Conservation (phyloP, 2,888 invertebrate species). For the Orchesella flavescens region DNA sequence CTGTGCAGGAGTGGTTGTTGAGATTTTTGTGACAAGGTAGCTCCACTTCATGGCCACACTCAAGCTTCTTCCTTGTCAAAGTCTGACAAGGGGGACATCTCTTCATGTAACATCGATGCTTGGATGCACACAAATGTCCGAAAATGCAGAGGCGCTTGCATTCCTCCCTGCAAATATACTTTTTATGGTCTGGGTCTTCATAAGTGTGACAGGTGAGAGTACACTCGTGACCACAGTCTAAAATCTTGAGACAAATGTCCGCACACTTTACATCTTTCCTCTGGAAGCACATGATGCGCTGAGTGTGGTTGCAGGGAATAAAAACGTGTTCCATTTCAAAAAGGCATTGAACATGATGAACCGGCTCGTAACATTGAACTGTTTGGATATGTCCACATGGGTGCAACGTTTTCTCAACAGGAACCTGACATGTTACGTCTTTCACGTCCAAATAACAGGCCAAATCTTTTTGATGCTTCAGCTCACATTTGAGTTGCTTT, state of each 20-base stretch:
- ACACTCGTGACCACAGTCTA: slow-evolving; percentile 78
- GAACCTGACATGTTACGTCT: background rate
- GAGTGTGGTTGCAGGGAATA: background rate
- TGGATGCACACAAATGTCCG: slow-evolving; percentile 49
- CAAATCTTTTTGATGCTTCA: background rate
- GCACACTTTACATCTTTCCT: no score
- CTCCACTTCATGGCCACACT: slow-evolving; percentile 77
- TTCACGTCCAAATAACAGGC: background rate
- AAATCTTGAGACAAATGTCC: no score
- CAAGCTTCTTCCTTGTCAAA: slow-evolving; percentile 73
- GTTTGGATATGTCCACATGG: background rate
- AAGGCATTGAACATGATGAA: background rate
- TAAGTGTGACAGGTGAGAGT: slow-evolving; percentile 78
- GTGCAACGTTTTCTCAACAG: background rate
- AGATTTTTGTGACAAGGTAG: slow-evolving; percentile 75
- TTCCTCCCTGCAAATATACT: slow-evolving; percentile 75
- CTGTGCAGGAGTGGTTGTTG: slow-evolving; percentile 74
- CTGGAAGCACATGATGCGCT: no score
- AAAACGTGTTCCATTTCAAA: background rate
- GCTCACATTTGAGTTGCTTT: background rate
- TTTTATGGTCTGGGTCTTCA: slow-evolving; percentile 77
- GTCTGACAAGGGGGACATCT: slow-evolving; percentile 70
- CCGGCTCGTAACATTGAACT: background rate
- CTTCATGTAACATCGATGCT: slow-evolving; percentile 46
- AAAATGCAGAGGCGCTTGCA: slow-evolving; percentile 73